Base-by-base conservation (phyloP, 1,140 invertebrate genomes). In the Telenomus remus region DNA sequence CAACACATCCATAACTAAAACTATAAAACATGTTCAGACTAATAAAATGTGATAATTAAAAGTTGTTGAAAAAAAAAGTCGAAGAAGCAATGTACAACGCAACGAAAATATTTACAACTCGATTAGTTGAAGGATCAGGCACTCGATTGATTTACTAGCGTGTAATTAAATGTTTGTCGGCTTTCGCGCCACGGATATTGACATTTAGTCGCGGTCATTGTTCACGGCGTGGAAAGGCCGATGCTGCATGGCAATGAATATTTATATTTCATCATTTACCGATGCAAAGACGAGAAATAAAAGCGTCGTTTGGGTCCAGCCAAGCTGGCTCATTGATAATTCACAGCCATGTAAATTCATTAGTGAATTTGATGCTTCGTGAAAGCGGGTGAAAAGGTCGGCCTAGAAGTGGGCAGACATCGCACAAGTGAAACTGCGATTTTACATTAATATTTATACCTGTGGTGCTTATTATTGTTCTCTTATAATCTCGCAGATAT, bases 311-410 rank as follows among this genome's bases (percentile, higher is more conserved):
- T 9, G 37, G 27, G 3, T 39, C 57, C 61, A 13, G 56, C 55
- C 35, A 49, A 68, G 42, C 34, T 53, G 49, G 56, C 71, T 74
- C 65, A 60, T 75, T 39, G 35, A 75, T 72, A 47, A 71, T 56
- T 63, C 61, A 66, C 51, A 63, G 46, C 69, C 79, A 65, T 65
- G 68, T 80, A 78, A 80, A 80, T 80, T 72, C 78, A 80, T 81
- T 80, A 80, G 68, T 68, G 64, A 63, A 61, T 59, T 78, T 81
- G 69, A 76, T 70, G 53, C 69, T 63, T 55, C 27, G 57, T 49
- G 35, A 63, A 50, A 63, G 59, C 63, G 43, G 79, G 66, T 78
- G 78, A 78, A 76, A 63, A 80, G 79, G 79, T 79, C 78, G 76
- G 57, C 48, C 48, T 57, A 72, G 55, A 61, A 55, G 70, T 69